phyloP scores from a whole-genome alignment of 2,888 invertebrate species.

The Papilio protenor region DNA sequence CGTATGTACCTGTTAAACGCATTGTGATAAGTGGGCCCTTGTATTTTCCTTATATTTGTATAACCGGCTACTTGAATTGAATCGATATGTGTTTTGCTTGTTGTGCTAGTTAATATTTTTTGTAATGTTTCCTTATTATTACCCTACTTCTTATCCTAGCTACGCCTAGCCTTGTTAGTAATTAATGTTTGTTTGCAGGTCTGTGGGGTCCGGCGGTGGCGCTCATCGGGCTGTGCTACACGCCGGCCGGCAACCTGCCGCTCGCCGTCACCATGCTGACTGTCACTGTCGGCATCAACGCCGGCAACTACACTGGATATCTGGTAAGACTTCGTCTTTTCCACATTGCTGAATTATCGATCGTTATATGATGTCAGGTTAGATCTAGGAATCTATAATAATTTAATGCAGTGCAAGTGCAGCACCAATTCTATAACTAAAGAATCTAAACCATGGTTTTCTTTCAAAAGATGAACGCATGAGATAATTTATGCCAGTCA shows the following conservation, averaged over 20 bases:
- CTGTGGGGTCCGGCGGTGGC: conserved; percentile 85
- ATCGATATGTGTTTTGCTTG: too few relatives aligned
- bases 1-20: too few relatives aligned
- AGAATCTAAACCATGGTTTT: neutral
- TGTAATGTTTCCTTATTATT: too few relatives aligned
- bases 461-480: neutral
- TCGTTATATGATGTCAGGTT: neutral
- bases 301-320: conserved; percentile 69
- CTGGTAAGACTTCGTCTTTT: conserved; percentile 54
- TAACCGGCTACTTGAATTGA: too few relatives aligned
- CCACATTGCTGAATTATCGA: neutral
- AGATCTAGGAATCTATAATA: neutral
- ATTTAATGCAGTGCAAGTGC: neutral
- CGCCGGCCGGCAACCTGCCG: conserved; percentile 71
- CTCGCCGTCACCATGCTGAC: conserved; percentile 86
- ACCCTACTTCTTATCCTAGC: too few relatives aligned
- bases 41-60: too few relatives aligned
- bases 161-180: too few relatives aligned
- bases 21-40: too few relatives aligned
- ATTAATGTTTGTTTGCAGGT: conserved; percentile 40
- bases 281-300: conserved; percentile 88
- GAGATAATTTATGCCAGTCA: neutral
- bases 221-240: conserved; percentile 84
- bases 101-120: too few relatives aligned
- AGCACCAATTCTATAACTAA: neutral